These are phyloP conservation scores for Pontoporia blainvillei DNA, from an alignment of 2,113 vertebrate species.

Conservation along the genomic window DNA sequence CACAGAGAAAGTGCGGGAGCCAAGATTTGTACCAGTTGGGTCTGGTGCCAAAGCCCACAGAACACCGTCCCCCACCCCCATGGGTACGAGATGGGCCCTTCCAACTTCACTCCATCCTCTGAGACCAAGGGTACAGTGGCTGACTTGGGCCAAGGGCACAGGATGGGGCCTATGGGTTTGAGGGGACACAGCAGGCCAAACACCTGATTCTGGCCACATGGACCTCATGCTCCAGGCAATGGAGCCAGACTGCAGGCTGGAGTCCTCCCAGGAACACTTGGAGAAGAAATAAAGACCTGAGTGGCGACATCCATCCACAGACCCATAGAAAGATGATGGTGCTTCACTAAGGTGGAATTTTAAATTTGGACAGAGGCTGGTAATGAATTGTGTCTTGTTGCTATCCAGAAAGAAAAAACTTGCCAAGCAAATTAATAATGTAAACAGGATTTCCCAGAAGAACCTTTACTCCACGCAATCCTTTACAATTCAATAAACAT, in stretches of 20 bases:
- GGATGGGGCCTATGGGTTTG: background rate
- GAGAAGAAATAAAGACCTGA: background rate
- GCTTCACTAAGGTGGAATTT: background rate
- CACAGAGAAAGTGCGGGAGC: background rate
- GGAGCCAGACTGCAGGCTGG: background rate
- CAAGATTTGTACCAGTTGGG: background rate
- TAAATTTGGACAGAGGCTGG: background rate
- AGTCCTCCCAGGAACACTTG: background rate
- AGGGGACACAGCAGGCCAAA: background rate
- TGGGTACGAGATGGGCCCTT: background rate
- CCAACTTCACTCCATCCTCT: background rate
- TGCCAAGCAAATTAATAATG: background rate
- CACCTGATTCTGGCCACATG: background rate
- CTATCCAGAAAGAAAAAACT: background rate
- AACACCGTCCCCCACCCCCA: background rate
- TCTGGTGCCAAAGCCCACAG: background rate
- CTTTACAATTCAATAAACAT: background rate
- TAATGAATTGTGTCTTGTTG: background rate
- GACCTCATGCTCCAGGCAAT: rapidly evolving
- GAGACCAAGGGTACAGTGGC: background rate
- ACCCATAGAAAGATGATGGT: background rate
- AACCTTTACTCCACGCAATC: background rate
- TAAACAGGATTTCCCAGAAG: constrained; percentile 23
- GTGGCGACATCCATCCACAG: background rate
- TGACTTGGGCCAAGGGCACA: background rate